Conservation (phyloP, 2,797 vertebrate species). For the Coreius guichenoti region DNA sequence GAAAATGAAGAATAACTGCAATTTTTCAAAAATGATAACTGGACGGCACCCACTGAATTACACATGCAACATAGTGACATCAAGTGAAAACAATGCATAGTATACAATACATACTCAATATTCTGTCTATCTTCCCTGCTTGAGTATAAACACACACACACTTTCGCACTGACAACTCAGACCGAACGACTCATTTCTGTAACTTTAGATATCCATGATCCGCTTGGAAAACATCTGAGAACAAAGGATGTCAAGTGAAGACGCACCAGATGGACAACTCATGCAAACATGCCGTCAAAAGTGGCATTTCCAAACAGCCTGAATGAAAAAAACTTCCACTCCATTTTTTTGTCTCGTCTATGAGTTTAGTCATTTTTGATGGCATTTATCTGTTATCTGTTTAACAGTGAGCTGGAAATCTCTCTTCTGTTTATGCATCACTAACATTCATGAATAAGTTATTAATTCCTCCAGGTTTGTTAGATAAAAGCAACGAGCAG, state of each 20-base stretch:
- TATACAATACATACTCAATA: not conserved
- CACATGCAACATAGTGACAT: not conserved
- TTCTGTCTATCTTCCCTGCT: no score
- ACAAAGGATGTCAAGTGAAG: not conserved
- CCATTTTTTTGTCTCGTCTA: not conserved
- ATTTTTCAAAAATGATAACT: not conserved
- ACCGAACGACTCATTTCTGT: not conserved
- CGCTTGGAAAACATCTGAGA: not conserved
- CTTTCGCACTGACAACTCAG: not conserved
- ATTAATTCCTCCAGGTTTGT: not conserved
- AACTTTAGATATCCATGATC: not conserved
- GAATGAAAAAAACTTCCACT: not conserved
- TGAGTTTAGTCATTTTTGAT: not conserved
- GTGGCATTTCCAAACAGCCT: not conserved
- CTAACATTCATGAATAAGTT: conserved; percentile 23
- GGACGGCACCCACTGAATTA: not conserved
- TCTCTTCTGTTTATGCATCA: conserved; percentile 12
- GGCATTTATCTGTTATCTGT: not conserved
- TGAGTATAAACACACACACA: not conserved
- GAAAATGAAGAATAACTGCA: not conserved
- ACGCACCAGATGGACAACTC: not conserved
- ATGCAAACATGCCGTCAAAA: not conserved
- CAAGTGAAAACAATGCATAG: not conserved
- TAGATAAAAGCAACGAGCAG: not conserved
- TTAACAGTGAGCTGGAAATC: not conserved